Evolutionary conservation across 2,797 vertebrate species (phyloP).

Genomic region (Paratrypauchen microcephalus): DNA sequence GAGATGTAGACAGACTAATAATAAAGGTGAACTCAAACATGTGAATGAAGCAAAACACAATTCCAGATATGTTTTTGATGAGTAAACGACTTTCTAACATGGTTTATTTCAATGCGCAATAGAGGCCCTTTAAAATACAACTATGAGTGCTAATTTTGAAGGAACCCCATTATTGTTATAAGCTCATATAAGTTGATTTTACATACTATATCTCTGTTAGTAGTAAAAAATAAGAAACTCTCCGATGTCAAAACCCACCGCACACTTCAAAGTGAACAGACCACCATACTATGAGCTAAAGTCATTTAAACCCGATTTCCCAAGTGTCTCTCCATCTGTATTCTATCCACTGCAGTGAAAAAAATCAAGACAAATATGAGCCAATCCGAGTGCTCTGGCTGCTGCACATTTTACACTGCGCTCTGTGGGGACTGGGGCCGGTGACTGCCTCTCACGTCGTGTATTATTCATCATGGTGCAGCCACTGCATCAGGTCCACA

Average conservation of each 20-base stretch:
- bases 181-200: too few species aligned
- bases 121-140: too few species aligned
- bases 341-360: background rate
- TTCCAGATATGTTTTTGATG: too few species aligned
- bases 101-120: too few species aligned
- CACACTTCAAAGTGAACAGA: background rate
- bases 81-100: too few species aligned
- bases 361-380: slow-evolving; percentile 11
- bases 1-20: too few species aligned
- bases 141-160: too few species aligned
- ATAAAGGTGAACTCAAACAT: too few species aligned
- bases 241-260: background rate
- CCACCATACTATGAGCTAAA: background rate
- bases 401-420: slow-evolving; percentile 5
- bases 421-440: slow-evolving; percentile 16
- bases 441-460: slow-evolving; percentile 25
- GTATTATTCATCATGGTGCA: slow-evolving; percentile 34
- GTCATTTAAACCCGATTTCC: background rate
- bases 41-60: too few species aligned
- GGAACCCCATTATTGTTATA: too few species aligned
- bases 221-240: background rate
- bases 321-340: background rate
- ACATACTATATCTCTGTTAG: too few species aligned
- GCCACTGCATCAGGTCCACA: slow-evolving; percentile 16
- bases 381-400: slow-evolving; percentile 6